A percentile compares a stretch with the other conserved stretches of the same genome.
Evolutionary conservation across 2,888 invertebrate species (phyloP).

Genomic region (Amblyteles armatorius): DNA sequence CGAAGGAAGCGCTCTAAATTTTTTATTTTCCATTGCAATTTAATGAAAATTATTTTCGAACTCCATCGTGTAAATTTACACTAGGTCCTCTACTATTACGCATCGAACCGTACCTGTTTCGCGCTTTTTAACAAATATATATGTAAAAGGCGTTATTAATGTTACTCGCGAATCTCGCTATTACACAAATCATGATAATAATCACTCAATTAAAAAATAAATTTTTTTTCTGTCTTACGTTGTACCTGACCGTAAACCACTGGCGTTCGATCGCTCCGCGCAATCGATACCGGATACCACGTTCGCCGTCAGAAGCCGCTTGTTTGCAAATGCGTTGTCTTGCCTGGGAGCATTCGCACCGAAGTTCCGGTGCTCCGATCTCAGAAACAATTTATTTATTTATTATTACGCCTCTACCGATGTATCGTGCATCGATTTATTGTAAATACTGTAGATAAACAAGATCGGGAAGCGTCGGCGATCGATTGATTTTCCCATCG

Average conservation of each 20-base stretch:
- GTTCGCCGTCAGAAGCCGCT: slow-evolving; percentile 17
- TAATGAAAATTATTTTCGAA: neutral
- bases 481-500: neutral
- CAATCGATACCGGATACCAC: neutral
- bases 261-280: slow-evolving; percentile 41
- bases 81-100: slow-evolving; percentile 14
- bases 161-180: slow-evolving; percentile 34
- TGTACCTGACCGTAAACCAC: slow-evolving; percentile 54
- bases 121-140: slow-evolving; percentile 16
- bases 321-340: slow-evolving; percentile 18
- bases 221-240: neutral
- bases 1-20: slow-evolving; percentile 11
- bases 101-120: slow-evolving; percentile 31
- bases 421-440: slow-evolving; percentile 16
- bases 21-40: neutral
- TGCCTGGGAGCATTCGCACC: neutral
- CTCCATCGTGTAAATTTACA: neutral
- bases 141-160: slow-evolving; percentile 3
- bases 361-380: neutral
- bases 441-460: slow-evolving; percentile 77
- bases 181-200: slow-evolving; percentile 17
- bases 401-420: neutral
- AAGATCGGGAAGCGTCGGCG: slow-evolving; percentile 73
- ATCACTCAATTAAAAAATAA: neutral
- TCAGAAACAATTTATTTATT: neutral